Percentiles rank a stretch among this genome's conserved stretches.
These are phyloP conservation scores for Agriotes lineatus DNA, from an alignment of 2,888 invertebrate genomes.

Conservation along the genomic window DNA sequence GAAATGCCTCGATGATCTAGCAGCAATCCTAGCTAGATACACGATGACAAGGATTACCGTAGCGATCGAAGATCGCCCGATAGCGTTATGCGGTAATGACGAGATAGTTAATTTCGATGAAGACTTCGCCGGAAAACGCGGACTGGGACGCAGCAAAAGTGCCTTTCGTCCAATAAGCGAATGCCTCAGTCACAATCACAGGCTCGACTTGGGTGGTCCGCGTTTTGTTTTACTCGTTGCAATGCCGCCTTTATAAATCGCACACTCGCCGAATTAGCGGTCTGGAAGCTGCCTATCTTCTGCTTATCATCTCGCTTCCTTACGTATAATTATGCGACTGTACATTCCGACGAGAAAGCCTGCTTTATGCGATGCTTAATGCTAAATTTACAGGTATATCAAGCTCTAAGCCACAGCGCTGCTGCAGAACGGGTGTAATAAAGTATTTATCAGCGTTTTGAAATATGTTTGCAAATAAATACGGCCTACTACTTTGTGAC, in stretches of 20 bases:
- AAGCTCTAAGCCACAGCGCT: not conserved
- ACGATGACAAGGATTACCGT: not conserved
- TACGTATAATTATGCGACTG: conserved; percentile 51
- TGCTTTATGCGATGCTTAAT: conserved; percentile 23
- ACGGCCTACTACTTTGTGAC: conserved; percentile 8
- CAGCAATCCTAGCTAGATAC: not conserved
- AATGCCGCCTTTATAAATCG: conserved; percentile 52
- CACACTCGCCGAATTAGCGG: conserved; percentile 52
- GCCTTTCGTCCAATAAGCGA: conserved; percentile 58
- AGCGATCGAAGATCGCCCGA: not conserved
- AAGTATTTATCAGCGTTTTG: conserved; percentile 8
- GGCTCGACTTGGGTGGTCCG: conserved; percentile 66
- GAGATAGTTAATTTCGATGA: conserved; percentile 20
- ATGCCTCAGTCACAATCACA: conserved; percentile 59
- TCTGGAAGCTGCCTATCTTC: conserved; percentile 50
- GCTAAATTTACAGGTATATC: conserved; percentile 19
- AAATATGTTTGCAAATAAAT: conserved; percentile 14
- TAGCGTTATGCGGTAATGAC: conserved; percentile 17
- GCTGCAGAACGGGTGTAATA: not conserved
- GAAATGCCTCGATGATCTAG: too few relatives aligned
- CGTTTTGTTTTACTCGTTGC: conserved; percentile 65
- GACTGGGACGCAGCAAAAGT: conserved; percentile 33
- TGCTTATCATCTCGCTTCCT: conserved; percentile 53
- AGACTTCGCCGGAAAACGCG: conserved; percentile 19
- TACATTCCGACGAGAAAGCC: conserved; percentile 38